These are phyloP conservation scores for Lasioglossum albipes DNA, from an alignment of 1,140 invertebrate species.

Conservation along the genomic window DNA sequence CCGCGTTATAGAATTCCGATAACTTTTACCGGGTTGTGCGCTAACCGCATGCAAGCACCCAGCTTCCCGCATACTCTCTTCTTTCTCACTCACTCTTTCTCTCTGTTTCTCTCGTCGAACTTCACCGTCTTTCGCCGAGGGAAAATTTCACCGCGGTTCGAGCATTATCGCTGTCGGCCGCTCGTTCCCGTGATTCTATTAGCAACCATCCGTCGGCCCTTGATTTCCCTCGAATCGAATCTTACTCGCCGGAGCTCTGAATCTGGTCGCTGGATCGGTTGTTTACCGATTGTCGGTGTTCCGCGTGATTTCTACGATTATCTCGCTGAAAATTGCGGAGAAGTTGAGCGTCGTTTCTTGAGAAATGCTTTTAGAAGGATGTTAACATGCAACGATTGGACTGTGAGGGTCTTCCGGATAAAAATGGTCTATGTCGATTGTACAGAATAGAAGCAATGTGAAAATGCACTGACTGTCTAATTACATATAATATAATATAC, in stretches of 20 bases:
- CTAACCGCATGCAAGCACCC: conserved; percentile 42
- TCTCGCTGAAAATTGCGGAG: too few relatives aligned
- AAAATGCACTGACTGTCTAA: too few relatives aligned
- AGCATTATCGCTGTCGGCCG: background rate
- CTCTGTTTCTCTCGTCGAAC: too few relatives aligned
- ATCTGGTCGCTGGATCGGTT: background rate
- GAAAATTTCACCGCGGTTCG: conserved; percentile 33
- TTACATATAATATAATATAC: too few relatives aligned
- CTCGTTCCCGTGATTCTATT: background rate
- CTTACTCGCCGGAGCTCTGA: background rate
- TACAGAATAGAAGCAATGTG: too few relatives aligned
- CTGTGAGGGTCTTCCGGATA: too few relatives aligned
- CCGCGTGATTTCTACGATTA: background rate
- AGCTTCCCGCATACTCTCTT: background rate
- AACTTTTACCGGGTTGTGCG: conserved; percentile 43
- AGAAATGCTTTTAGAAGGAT: too few relatives aligned
- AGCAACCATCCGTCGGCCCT: background rate
- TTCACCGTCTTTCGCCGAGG: background rate
- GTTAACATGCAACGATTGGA: too few relatives aligned
- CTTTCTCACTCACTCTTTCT: conserved; percentile 5
- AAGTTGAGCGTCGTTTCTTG: too few relatives aligned
- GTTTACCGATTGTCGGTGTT: background rate
- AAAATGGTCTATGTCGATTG: too few relatives aligned
- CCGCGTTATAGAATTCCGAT: conserved; percentile 24
- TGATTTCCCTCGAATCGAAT: background rate